Evolutionary conservation across 2,888 invertebrate genomes (phyloP).

Genomic region (Maniola hyperantus): DNA sequence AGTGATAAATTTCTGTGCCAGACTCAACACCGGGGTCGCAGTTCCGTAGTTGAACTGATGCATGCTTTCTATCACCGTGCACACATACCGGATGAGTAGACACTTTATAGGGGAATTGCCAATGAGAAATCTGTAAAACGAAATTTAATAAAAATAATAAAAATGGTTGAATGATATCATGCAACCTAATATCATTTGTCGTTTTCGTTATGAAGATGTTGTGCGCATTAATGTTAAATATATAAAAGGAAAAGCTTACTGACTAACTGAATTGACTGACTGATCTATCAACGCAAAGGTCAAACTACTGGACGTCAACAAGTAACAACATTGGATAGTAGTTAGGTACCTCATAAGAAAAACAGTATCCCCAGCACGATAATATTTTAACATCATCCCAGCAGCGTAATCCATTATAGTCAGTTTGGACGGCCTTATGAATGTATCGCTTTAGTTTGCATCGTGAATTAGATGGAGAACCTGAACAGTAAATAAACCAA

Average conservation of each 20-base stretch:
- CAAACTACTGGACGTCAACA: too few relatives aligned
- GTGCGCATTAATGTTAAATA: too few relatives aligned
- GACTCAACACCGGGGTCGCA: constrained; percentile 89
- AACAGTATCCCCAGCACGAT: constrained; percentile 93
- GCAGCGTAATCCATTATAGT: constrained; percentile 86
- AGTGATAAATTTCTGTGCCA: constrained; percentile 88
- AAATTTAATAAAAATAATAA: neutral
- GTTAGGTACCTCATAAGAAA: constrained; percentile 89
- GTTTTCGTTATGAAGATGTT: too few relatives aligned
- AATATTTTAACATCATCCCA: constrained; percentile 90
- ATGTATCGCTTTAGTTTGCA: constrained; percentile 64
- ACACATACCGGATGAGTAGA: constrained; percentile 94
- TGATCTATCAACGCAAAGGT: too few relatives aligned
- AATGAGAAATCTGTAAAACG: constrained; percentile 88
- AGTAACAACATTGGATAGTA: too few relatives aligned
- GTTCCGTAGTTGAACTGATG: constrained; percentile 85
- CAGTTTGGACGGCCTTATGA: constrained; percentile 72
- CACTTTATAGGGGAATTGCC: constrained; percentile 94
- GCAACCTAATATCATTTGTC: too few relatives aligned
- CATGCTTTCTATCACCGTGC: constrained; percentile 86
- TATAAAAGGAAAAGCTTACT: neutral
- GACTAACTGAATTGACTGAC: too few relatives aligned
- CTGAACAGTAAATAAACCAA: constrained; percentile 49
- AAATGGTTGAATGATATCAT: too few relatives aligned
- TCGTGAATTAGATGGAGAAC: constrained; percentile 50